A percentile compares a stretch with the other conserved stretches of the same genome.
Evolutionary conservation across 2,113 vertebrate genomes (phyloP).

Genomic region (Brachypteracias leptosomus): DNA sequence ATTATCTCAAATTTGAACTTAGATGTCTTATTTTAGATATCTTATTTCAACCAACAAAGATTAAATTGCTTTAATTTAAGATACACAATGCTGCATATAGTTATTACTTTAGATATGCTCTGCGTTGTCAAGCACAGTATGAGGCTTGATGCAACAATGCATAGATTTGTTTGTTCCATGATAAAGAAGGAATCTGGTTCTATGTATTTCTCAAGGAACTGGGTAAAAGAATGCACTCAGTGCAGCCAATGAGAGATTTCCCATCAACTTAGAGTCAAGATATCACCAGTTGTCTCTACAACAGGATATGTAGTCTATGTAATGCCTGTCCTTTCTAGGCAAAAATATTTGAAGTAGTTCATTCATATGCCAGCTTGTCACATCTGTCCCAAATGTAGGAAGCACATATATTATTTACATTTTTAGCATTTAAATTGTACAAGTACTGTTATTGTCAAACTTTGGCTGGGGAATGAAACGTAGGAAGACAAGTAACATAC

Average conservation of each 20-base stretch:
- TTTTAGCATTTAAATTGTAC: background rate
- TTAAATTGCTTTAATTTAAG: background rate
- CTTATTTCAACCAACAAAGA: background rate
- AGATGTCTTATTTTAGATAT: too few species aligned
- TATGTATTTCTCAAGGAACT: background rate
- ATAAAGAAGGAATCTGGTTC: background rate
- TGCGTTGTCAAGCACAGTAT: background rate
- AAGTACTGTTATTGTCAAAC: background rate
- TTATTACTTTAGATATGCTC: background rate
- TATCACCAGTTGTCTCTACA: background rate
- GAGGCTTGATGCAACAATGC: background rate
- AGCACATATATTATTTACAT: slow-evolving; percentile 11
- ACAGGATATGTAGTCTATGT: background rate
- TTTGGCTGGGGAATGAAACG: background rate
- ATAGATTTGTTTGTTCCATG: background rate
- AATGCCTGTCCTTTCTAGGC: background rate
- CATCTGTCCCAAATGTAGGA: background rate
- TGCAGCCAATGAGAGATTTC: background rate
- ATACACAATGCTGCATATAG: background rate
- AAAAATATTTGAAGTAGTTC: background rate
- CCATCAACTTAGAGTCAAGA: background rate
- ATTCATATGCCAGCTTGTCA: background rate
- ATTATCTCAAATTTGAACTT: background rate
- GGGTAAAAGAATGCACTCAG: background rate
- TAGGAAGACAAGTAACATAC: background rate